Conservation (phyloP, 2,797 vertebrate species). For the Myripristis jacobus region DNA sequence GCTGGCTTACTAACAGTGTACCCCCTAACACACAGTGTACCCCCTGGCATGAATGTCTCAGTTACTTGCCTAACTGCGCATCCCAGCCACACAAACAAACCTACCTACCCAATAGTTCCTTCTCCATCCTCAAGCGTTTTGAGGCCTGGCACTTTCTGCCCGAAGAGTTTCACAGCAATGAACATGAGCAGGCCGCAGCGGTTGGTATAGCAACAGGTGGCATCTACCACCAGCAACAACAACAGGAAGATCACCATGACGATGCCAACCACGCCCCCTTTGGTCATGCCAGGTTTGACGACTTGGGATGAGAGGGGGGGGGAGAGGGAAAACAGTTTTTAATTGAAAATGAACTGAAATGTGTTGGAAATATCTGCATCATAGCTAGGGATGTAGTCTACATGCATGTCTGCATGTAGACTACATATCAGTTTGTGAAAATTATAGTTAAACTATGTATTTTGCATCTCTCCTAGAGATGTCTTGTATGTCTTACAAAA, state of each 20-base stretch:
- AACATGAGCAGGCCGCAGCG: conserved; percentile 85
- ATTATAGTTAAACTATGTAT: too few species aligned
- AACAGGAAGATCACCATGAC: conserved; percentile 84
- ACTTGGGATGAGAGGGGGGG: conserved; percentile 31
- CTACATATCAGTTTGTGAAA: too few species aligned
- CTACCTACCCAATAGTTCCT: conserved; percentile 51
- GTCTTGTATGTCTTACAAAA: too few species aligned
- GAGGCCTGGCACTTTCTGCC: conserved; percentile 72
- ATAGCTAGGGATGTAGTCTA: too few species aligned
- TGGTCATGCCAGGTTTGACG: conserved; percentile 71
- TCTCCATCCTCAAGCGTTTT: conserved; percentile 79
- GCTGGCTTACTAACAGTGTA: too few species aligned
- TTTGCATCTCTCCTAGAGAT: too few species aligned
- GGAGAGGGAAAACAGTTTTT: not conserved
- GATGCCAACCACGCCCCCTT: conserved; percentile 81
- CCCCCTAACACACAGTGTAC: too few species aligned
- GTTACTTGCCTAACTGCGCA: not conserved
- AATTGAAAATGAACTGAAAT: too few species aligned
- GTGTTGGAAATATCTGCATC: too few species aligned
- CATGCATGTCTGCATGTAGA: too few species aligned
- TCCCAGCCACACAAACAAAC: not conserved
- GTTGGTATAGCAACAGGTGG: conserved; percentile 85
- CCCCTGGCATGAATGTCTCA: too few species aligned
- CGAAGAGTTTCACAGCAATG: conserved; percentile 82
- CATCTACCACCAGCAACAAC: conserved; percentile 82